Percentiles rank a stretch among this genome's conserved stretches.
Conservation (phyloP, 2,888 invertebrate genomes). For the Zeuzera pyrina region DNA sequence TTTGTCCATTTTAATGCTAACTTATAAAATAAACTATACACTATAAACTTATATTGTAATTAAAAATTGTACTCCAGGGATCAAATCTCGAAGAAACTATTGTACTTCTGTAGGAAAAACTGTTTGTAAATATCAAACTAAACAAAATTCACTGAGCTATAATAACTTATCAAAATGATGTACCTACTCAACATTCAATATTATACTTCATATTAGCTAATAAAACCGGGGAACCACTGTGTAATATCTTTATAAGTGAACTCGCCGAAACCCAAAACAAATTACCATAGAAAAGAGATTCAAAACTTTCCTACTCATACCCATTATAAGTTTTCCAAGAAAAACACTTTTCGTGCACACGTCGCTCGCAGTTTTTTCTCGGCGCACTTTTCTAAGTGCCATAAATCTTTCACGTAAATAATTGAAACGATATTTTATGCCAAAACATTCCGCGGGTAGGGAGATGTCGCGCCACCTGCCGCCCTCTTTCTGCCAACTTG, state of each 20-base stretch:
- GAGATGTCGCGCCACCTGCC: constrained; percentile 63
- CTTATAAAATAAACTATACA: no score
- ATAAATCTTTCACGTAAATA: constrained; percentile 74
- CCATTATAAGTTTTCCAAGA: constrained; percentile 72
- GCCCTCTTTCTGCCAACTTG: constrained; percentile 57
- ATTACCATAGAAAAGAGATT: constrained; percentile 73
- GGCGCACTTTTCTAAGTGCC: constrained; percentile 71
- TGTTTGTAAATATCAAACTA: no score
- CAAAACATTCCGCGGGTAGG: constrained; percentile 69
- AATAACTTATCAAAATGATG: no score
- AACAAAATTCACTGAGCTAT: no score
- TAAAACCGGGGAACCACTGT: not conserved
- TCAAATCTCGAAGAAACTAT: no score
- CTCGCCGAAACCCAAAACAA: constrained; percentile 51
- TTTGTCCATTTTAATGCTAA: no score
- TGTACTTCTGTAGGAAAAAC: no score
- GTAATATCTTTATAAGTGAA: constrained; percentile 53
- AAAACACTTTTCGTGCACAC: constrained; percentile 73
- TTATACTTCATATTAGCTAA: not conserved
- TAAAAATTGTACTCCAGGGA: no score
- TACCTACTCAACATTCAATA: no score
- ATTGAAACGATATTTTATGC: constrained; percentile 76
- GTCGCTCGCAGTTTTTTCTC: constrained; percentile 68
- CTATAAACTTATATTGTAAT: no score
- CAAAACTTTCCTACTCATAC: constrained; percentile 65